phyloP scores from a whole-genome alignment of 2,113 vertebrate genomes.

The Tricholaema leucomelas region DNA sequence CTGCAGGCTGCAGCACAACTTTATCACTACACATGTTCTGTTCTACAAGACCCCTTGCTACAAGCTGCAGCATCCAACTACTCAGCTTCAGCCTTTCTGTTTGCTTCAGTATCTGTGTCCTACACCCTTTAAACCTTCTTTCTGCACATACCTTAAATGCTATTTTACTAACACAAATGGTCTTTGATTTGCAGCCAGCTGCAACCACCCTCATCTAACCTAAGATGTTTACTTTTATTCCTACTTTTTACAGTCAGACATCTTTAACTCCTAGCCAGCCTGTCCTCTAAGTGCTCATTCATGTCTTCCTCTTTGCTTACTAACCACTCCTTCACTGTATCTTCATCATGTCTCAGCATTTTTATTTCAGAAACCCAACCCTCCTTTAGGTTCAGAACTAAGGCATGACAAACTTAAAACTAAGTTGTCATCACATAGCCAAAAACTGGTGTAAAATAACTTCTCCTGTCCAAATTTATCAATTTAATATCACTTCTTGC shows the following conservation, averaged over 20 bases:
- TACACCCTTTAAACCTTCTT: neutral
- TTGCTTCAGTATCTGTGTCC: neutral
- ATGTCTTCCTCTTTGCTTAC: neutral
- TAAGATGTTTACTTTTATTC: neutral
- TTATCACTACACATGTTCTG: neutral
- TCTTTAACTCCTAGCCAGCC: neutral
- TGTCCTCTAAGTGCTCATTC: neutral
- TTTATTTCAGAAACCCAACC: neutral
- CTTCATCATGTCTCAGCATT: neutral
- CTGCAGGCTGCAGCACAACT: neutral
- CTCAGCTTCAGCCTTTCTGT: neutral
- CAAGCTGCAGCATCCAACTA: neutral
- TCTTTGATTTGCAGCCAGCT: neutral
- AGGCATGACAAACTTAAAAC: neutral
- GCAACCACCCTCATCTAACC: neutral
- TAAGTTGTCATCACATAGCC: neutral
- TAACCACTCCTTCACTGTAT: neutral
- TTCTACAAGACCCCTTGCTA: neutral
- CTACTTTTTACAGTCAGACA: neutral
- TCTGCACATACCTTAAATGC: neutral
- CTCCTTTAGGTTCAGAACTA: neutral
- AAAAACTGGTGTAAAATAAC: neutral
- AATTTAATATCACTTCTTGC: neutral
- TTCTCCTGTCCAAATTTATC: neutral
- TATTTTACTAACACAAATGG: neutral